These are phyloP conservation scores for Lytechinus pictus DNA, from an alignment of 35 echinoderm and acorn worm species.

Conservation along the genomic window DNA sequence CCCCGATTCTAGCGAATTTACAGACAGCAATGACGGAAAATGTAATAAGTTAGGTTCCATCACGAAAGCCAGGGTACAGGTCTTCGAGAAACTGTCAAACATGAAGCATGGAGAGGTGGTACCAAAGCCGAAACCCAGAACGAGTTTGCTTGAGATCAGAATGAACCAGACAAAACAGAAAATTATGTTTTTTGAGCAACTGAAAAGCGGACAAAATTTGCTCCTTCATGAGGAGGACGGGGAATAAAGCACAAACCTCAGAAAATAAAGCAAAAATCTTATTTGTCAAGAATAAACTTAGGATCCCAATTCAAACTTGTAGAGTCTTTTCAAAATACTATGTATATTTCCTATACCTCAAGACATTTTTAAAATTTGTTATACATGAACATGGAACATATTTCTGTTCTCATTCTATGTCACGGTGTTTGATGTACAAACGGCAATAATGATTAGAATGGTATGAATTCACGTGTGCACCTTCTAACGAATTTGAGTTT, in stretches of 20 bases:
- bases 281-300: neutral
- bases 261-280: neutral
- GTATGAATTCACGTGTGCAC: neutral
- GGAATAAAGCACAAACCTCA: neutral
- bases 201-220: neutral
- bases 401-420: neutral
- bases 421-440: neutral
- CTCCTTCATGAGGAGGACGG: neutral
- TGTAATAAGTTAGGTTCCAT: neutral
- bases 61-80: constrained; percentile 49
- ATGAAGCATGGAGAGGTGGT: neutral
- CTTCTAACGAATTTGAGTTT: neutral
- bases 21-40: neutral
- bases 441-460: neutral
- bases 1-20: neutral
- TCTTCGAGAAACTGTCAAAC: constrained; percentile 59
- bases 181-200: constrained; percentile 71
- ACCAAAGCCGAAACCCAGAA: constrained; percentile 48
- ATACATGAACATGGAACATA: neutral
- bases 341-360: neutral
- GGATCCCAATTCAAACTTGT: neutral
- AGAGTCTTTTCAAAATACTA: neutral
- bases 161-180: constrained; percentile 63
- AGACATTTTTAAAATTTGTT: neutral
- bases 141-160: constrained; percentile 48